Evolutionary conservation across 2,888 invertebrate species (phyloP), one percentile per base, ranked within the genome.

Genomic region (Lycocerus yunnanus): DNA sequence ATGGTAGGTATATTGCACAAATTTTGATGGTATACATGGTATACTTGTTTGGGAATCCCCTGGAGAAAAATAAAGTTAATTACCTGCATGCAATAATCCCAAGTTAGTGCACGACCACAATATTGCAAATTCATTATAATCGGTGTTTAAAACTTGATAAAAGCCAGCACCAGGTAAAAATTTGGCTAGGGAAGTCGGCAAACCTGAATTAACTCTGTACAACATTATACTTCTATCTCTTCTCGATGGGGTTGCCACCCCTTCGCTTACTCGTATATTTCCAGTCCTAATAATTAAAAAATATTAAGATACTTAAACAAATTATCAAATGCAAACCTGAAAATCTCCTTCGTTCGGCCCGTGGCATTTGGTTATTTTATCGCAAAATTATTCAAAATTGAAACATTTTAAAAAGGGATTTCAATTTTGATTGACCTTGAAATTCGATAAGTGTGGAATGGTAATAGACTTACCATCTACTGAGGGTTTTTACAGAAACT

Each of bases 21-120:
- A n/a, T n/a, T n/a, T n/a, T n/a, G n/a, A n/a, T n/a, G n/a, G n/a
- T n/a, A 14, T 13, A 18, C 58, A 27, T 68, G 24, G 27, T 20
- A 67, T 61, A 77, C 2, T 67, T 13, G 61, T 27, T 16, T 15
- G 9, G 4, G 16, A 58, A 68, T 80, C 9, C 21, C 21, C 9
- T n/a, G n/a, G n/a, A n/a, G n/a, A n/a, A n/a, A n/a, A 21, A 1
- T 9, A 9, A 3, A n/a, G 3, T n/a, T 15, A 15, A 16, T 43
- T 83, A 92, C 92, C 92, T 84, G 91, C 88, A 83, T 92, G 90
- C 71, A 91, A 88, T 66, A 93, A 81, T 68, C 90, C 91, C 77
- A 92, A 88, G 85, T 91, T 92, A 15, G 91, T 90, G 82, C 94
- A 94, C 3, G 93, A 93, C 92, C 93, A 94, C 66, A 94, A 83